Conservation (phyloP, 2,113 vertebrate genomes). For the Brachirus orientalis region DNA sequence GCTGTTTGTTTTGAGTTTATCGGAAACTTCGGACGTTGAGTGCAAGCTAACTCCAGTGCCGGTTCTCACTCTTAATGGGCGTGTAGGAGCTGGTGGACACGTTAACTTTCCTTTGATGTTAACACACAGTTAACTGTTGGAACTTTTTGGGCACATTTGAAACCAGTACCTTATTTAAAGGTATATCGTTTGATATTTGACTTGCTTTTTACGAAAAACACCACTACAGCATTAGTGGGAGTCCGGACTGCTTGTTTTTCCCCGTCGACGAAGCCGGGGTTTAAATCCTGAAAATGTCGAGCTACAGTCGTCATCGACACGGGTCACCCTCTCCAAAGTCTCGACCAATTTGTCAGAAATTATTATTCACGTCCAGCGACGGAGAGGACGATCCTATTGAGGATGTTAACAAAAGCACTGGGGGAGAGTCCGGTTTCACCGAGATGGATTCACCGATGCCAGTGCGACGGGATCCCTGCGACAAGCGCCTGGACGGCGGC, state of each 20-base stretch:
- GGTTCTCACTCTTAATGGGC: conserved; percentile 48
- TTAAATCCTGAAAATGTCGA: conserved; percentile 74
- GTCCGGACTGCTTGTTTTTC: conserved; percentile 24
- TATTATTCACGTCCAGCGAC: conserved; percentile 87
- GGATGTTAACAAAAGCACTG: conserved; percentile 91
- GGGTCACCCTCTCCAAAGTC: conserved; percentile 70
- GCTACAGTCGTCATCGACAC: conserved; percentile 73
- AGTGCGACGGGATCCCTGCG: conserved; percentile 65
- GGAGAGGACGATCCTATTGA: conserved; percentile 89
- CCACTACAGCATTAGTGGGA: not conserved
- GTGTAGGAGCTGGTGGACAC: conserved; percentile 40
- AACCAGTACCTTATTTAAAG: conserved; percentile 24
- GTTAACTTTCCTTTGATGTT: conserved; percentile 13
- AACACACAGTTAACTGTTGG: conserved; percentile 4
- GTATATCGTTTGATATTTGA: not conserved
- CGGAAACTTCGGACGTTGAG: not conserved
- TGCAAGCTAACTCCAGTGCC: conserved; percentile 12
- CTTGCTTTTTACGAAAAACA: not conserved
- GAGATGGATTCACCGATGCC: conserved; percentile 91
- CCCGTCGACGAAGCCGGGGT: conserved; percentile 33
- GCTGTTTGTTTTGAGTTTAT: not conserved
- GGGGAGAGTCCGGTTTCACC: conserved; percentile 93
- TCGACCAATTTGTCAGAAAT: conserved; percentile 85
- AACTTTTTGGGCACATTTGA: not conserved
- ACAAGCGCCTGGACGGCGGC: conserved; percentile 71